Base-by-base conservation (phyloP, 2,888 invertebrate species). In the Uropetala carovei region DNA sequence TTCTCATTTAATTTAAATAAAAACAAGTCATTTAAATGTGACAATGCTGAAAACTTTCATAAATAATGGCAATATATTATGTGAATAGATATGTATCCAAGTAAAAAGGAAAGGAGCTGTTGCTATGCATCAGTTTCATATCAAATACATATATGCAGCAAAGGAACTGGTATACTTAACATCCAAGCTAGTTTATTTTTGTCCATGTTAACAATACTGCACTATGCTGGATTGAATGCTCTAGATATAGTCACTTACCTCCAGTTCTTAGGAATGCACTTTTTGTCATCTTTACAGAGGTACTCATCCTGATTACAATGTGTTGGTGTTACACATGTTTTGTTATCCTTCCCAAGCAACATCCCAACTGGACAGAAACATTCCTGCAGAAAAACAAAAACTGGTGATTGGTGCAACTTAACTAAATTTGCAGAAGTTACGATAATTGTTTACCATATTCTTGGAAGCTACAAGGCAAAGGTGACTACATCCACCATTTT, bases 331-430 rank as follows among this genome's bases (percentile, higher is more conserved):
- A 92, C 58, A 86, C 98, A 98, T 0, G 96, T 96, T 58, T 94
- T 95, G 59, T 96, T 96, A 43, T 96, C 96, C 0, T 94, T 94
- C 1, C 94, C 94, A 16, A 97, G 95, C 0, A 96, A 94, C 94
- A 96, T 96, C 0, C 97, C 97, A 0, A 96, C 94, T 0, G 98
- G 97, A 94, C 98, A 98, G 3, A 95, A 95, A 93, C 96, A 96
- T 3, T 94, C 94, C 94, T 93, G 85, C 18, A 56, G 89, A 18
- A 58, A 16, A 83, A 84, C 59, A 92, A 60, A 22, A 27, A 83
- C 59, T 18, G 16, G 1, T 10, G 13, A 56, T 27, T 43, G 11
- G 56, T 68, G 60, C 27, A 56, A 14, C 5, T 22, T 0, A 60
- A 22, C 56, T 56, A 14, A 86, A 86, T 56, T 18, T 43, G 43